Evolutionary conservation across 2,888 invertebrate genomes (phyloP).

Genomic region (Pandemis heparana): DNA sequence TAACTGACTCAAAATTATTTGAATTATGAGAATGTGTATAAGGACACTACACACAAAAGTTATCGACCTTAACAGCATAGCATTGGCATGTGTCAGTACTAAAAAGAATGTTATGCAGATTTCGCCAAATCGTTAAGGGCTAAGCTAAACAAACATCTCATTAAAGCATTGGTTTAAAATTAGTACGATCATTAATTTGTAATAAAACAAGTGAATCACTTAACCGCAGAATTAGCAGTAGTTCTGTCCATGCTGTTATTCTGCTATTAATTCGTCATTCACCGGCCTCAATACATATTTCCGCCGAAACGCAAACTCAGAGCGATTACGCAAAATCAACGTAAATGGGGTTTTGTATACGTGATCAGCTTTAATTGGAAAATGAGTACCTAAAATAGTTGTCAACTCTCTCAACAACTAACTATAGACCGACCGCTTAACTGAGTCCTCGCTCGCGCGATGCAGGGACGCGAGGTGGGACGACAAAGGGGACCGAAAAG

Average conservation of each 20-base stretch:
- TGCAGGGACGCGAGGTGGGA: too few species aligned
- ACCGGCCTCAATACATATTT: conserved; percentile 46
- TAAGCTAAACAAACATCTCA: conserved; percentile 1
- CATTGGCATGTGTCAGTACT: too few species aligned
- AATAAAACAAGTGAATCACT: conserved; percentile 33
- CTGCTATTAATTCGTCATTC: conserved; percentile 45
- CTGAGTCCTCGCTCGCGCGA: too few species aligned
- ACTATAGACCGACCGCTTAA: too few species aligned
- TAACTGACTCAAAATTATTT: too few species aligned
- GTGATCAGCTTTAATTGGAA: conserved; percentile 38
- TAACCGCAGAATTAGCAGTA: conserved; percentile 14
- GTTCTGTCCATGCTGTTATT: conserved; percentile 13
- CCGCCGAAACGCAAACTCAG: conserved; percentile 28
- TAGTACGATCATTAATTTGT: conserved; percentile 21
- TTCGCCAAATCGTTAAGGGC: too few species aligned
- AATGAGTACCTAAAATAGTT: conserved; percentile 7
- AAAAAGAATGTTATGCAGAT: too few species aligned
- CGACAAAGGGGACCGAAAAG: too few species aligned
- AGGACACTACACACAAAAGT: too few species aligned
- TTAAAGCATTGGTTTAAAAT: conserved; percentile 18
- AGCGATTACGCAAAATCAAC: conserved; percentile 35
- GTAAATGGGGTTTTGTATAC: conserved; percentile 38
- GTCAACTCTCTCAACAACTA: neutral
- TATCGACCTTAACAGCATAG: too few species aligned
- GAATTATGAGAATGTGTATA: too few species aligned